Base-by-base conservation (phyloP, 2,888 invertebrate species). In the Cephus pygmeus region DNA sequence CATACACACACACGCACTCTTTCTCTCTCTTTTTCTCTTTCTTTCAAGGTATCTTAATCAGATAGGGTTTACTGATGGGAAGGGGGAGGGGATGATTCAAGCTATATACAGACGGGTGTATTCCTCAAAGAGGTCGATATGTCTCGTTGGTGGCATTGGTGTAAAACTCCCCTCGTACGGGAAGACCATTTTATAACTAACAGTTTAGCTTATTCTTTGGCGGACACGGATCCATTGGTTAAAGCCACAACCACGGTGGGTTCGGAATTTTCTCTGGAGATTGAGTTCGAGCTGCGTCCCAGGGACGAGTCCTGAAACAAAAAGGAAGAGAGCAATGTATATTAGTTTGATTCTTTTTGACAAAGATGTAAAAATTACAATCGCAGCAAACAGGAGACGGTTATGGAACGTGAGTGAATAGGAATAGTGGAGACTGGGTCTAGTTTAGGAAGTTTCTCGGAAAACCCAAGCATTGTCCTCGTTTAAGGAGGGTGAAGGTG, bases 201-300 rank as follows among this genome's bases (percentile, higher is more conserved):
- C 73, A 75, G 74, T 74, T 77, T 76, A 23, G 35, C 74, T 90
- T 88, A 90, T 87, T 90, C 90, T 84, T 89, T 90, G 82, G 89
- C 88, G 81, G 90, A 85, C 84, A 90, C 85, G 79, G 90, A 88
- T 81, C 90, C 90, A 85, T 90, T 90, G 86, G 88, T 90, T 86
- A 90, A 84, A 77, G 88, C 84, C 85, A 82, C 79, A 23, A 87
- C 84, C 76, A 88, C 84, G 77, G 87, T 81, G 76, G 75, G 73
- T 12, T 87, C 88, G 77, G 85, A 85, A 84, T 81, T 89, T 85
- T 85, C 87, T 83, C 88, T 86, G 78, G 87, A 85, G 81, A 33
- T 71, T 68, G 83, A 87, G 78, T 85, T 81, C 81, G 85, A 86
- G 81, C 85, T 89, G 77, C 88, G 85, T 80, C 88, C 88, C 81